Conservation (phyloP, 1,140 invertebrate species). For the Heliconius melpomene region DNA sequence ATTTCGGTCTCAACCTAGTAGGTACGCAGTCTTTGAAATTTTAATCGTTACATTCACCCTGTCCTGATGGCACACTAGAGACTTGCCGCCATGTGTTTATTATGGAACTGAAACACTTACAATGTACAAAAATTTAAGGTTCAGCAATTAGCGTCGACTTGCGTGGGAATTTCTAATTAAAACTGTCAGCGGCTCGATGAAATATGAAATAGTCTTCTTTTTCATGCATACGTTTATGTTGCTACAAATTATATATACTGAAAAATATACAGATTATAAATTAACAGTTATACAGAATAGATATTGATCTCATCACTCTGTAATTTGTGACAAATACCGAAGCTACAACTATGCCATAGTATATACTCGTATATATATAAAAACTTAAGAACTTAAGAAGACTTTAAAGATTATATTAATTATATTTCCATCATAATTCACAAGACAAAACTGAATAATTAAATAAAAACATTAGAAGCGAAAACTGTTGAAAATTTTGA, state of each 20-base stretch:
- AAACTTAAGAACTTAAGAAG: no score
- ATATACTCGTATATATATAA: no score
- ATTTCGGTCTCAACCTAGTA: conserved; percentile 63
- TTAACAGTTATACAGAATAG: no score
- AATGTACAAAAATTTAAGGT: conserved; percentile 28
- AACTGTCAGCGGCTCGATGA: background rate
- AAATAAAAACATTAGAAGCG: background rate
- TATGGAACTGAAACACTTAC: conserved; percentile 40
- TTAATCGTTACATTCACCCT: conserved; percentile 78
- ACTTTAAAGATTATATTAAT: background rate
- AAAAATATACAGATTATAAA: no score
- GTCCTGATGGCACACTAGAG: conserved; percentile 63
- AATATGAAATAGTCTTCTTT: background rate
- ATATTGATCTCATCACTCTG: no score
- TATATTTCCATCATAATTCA: background rate
- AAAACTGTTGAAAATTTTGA: background rate
- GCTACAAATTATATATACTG: background rate
- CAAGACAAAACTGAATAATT: background rate
- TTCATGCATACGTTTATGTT: no score
- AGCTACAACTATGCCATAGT: background rate
- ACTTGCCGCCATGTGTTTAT: conserved; percentile 49
- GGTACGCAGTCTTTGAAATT: conserved; percentile 72
- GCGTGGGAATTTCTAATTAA: conserved; percentile 4
- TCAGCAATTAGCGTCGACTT: conserved; percentile 6
- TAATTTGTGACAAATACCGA: background rate